Evolutionary conservation across 2,888 invertebrate genomes (phyloP).

Genomic region (Pachliopta kotzebuea): DNA sequence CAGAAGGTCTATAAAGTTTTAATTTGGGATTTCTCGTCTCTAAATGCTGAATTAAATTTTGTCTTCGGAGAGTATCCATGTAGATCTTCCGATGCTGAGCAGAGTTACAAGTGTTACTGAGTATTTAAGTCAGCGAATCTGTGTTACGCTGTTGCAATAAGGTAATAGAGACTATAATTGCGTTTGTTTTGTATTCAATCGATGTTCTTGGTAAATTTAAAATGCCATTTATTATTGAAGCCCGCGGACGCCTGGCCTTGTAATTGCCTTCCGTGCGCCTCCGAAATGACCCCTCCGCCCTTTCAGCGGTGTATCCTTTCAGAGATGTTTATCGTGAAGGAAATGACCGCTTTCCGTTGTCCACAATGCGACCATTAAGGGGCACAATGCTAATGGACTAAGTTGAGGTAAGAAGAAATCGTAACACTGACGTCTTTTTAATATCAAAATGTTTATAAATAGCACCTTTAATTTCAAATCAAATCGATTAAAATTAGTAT

Average conservation of each 20-base stretch:
- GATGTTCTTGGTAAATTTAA: constrained; percentile 54
- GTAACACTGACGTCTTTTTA: constrained; percentile 16
- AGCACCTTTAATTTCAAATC: neutral
- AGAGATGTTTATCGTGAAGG: constrained; percentile 78
- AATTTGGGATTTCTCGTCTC: no score
- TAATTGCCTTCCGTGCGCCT: constrained; percentile 68
- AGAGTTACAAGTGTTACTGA: no score
- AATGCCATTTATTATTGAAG: constrained; percentile 49
- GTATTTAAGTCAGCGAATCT: no score
- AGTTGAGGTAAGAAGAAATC: constrained; percentile 40
- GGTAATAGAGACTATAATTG: no score
- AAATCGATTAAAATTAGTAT: no score
- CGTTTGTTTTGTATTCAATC: constrained; percentile 3
- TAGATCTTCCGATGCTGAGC: no score
- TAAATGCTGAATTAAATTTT: no score
- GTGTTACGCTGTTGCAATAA: no score
- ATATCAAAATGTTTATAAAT: neutral
- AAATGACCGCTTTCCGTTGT: constrained; percentile 79
- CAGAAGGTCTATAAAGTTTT: no score
- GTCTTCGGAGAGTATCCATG: no score
- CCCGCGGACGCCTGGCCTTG: constrained; percentile 50
- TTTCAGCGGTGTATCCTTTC: constrained; percentile 68
- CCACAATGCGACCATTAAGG: constrained; percentile 75
- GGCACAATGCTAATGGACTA: constrained; percentile 73
- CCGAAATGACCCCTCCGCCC: constrained; percentile 63